Conservation (phyloP, 2,888 invertebrate species). For the Prosopocoilus inquinatus region DNA sequence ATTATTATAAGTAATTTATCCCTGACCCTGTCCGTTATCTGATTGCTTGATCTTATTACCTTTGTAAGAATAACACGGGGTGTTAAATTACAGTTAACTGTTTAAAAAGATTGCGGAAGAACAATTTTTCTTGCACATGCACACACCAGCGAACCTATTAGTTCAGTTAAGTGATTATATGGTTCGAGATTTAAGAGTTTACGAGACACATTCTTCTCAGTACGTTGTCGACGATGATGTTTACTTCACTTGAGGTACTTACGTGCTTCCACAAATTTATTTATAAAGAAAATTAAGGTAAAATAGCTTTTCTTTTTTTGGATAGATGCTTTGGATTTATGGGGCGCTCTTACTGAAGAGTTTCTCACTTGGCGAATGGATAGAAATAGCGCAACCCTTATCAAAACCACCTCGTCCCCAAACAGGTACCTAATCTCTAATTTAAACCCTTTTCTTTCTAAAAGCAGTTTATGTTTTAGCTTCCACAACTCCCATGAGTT, state of each 20-base stretch:
- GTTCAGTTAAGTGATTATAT: constrained; percentile 15
- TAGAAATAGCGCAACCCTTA: constrained; percentile 12
- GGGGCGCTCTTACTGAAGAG: constrained; percentile 1
- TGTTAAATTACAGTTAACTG: too few relatives aligned
- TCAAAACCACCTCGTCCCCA: neutral
- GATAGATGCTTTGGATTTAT: neutral
- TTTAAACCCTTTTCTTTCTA: neutral
- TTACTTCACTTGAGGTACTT: neutral
- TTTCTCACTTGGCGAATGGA: constrained; percentile 4
- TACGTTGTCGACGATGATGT: neutral
- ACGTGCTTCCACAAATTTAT: too few relatives aligned
- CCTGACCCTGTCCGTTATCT: too few relatives aligned
- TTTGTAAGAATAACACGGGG: too few relatives aligned
- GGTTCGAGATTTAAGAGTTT: constrained; percentile 1
- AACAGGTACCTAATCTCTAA: neutral
- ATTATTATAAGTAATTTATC: too few relatives aligned
- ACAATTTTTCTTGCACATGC: too few relatives aligned
- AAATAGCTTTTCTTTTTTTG: too few relatives aligned
- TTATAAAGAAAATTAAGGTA: too few relatives aligned
- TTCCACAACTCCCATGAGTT: neutral
- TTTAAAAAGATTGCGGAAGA: too few relatives aligned
- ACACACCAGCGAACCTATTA: neutral
- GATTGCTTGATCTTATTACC: too few relatives aligned
- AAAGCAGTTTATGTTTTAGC: constrained; percentile 3
- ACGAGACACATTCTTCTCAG: neutral